Base-by-base conservation (phyloP, 2,797 vertebrate species). In the Pteropus rufus region DNA sequence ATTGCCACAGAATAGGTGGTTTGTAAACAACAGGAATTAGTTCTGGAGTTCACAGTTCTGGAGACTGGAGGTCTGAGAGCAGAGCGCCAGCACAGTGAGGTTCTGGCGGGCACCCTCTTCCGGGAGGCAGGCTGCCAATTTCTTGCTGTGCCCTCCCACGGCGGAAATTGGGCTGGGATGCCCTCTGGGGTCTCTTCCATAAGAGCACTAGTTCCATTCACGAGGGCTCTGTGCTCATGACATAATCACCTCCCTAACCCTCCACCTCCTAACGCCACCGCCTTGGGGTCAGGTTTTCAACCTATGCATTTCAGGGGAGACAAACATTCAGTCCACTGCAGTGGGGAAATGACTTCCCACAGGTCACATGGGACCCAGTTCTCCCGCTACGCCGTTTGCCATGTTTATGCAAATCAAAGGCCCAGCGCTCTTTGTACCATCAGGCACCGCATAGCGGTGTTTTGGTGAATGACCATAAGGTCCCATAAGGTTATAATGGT, bases 61-160 rank as follows among this genome's bases (percentile, higher is more conserved):
- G 75, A 64, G 26, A 34, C 24, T 1, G 3, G 0, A 88, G 31
- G 67, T 44, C 31, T 3, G 5, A 84, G 49, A 44, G 29, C 18
- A 10, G 29, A 39, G 34, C 31, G 2, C 34, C 16, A 7, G 44
- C 5, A 18, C 0, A 18, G 9, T 15, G 12, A 2, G 5, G 24
- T 36, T 64, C 23, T 4, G 46, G 31, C 26, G 34, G 73, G 11
- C 41, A 8, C 9, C 5, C 11, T 41, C 76, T 72, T 64, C 34
- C 19, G 5, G 16, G 46, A 34, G 72, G 34, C 56, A 52, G 34
- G 56, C 56, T 72, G 49, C 49, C 14, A 5, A 7, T 73, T 69
- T 31, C 39, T 36, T 69, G 16, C 29, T 39, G 62, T 26, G 29
- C 44, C 60, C 67, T 62, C 84, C 62, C 29, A 1, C 2, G 67